Percentiles rank a stretch among this genome's conserved stretches.
Conservation (phyloP, 2,888 invertebrate species). For the Gortyna flavago region DNA sequence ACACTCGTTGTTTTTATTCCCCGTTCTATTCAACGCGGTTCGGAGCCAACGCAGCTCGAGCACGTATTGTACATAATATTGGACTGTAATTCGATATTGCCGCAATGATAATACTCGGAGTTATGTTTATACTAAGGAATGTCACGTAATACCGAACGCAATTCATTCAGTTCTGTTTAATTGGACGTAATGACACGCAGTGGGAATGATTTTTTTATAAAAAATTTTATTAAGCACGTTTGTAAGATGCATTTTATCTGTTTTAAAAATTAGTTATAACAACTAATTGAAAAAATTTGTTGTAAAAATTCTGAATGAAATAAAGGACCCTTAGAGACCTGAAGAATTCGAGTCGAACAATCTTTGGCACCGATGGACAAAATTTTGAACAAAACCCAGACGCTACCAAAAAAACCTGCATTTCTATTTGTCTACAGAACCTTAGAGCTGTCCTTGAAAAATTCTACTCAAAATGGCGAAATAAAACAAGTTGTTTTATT, state of each 20-base stretch:
- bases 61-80: constrained; percentile 69
- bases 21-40: constrained; percentile 61
- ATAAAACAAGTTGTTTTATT: constrained; percentile 54
- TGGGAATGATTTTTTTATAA: constrained; percentile 37
- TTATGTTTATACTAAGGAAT: constrained; percentile 73
- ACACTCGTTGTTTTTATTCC: constrained; percentile 72
- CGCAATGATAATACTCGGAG: constrained; percentile 70
- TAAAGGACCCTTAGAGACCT: neutral
- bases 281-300: neutral
- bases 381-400: constrained; percentile 23
- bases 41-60: constrained; percentile 43
- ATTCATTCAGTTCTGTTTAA: constrained; percentile 78
- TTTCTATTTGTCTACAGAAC: constrained; percentile 16
- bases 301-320: neutral
- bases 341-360: neutral
- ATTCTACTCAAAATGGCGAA: constrained; percentile 27
- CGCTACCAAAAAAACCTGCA: constrained; percentile 16
- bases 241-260: constrained; percentile 17
- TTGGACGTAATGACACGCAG: constrained; percentile 71
- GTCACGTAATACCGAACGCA: constrained; percentile 71
- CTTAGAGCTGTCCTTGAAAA: constrained; percentile 17
- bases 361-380: constrained; percentile 1
- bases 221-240: constrained; percentile 44
- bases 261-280: constrained; percentile 22
- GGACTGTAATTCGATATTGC: constrained; percentile 74